Base-by-base conservation (phyloP, 2,797 vertebrate species). In the Morelia viridis region DNA sequence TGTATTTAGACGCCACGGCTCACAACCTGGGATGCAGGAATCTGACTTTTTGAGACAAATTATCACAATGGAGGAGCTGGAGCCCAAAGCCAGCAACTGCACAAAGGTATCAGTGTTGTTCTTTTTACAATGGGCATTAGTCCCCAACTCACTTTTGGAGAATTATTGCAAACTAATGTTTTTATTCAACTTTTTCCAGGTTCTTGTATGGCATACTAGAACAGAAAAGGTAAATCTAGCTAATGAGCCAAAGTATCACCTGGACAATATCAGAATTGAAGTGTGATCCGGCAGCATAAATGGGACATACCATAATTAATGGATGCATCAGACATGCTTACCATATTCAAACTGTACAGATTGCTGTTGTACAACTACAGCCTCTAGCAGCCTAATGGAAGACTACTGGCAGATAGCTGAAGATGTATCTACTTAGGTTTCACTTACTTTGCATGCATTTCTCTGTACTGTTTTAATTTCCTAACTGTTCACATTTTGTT, bases 21-120 rank as follows among this genome's bases (percentile, higher is more conserved):
- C 99, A 92, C 99, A 99, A 94, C 99, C 99, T 1, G 99, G 99
- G 93, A 99, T 99, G 99, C 99, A 99, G 97, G 99, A 99, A 97
- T 99, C 99, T 0, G 99, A 99, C 97, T 99, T 99, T 96, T 98
- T 99, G 93, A 99, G 99, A 94, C 99, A 99, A 97, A 99, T 99
- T 96, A 99, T 98, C 58, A 99, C 98, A 90, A 98, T 99, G 91
- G 98, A 98, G 26, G 99, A 99, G 90, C 96, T 99, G 97, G 99
- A 99, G 96, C 99, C 99, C 28, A 99, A 99, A 96, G 99, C 99
- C 90, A 98, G 95, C 95, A 99, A 99, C 97, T 99, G 99, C 97
- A 99, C 99, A 85, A 98, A 98, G 99, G 99, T 99, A 97, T 53
- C 0, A 0, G 15, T 3, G 92, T 89, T 80, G 19, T 56, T 1